Base-by-base conservation (phyloP, 1,140 invertebrate genomes). In the Octopus sinensis region DNA sequence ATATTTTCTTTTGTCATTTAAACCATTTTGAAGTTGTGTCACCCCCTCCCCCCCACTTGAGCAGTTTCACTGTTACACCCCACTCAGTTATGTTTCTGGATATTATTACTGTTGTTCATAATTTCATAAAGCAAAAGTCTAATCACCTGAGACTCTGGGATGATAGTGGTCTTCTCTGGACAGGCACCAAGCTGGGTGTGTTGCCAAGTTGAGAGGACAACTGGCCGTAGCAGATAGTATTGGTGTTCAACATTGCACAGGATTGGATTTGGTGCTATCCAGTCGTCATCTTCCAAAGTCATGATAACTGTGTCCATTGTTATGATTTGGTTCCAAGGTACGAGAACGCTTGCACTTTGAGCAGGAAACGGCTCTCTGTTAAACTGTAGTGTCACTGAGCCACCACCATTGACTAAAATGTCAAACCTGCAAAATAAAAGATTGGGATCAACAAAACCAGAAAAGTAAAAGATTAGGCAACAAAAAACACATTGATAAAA, bases 331-430 rank as follows among this genome's bases (percentile, higher is more conserved):
- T 99, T 99, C 96, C 97, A 98, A 4, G 96, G 96, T 30, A 98
- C 96, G 88, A 95, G 96, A 5, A 98, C 95, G 80, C 97, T 96
- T 87, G 95, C 94, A n/a, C 93, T 95, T 84, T 96, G 94, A 1
- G 95, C 94, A 78, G 95, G 94, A 90, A 98, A 98, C 0, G 97
- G 97, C 62, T 96, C 95, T 82, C 97, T 93, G 79, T 97, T 96
- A 88, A 99, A 98, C 88, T 97, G 95, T 13, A 99, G 91, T 0
- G 95, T 98, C 0, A 99, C 96, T 0, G 97, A 96, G 0, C 97
- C 97, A 7, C 97, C 97, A 7, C 98, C 97, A 91, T 99, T 99
- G 17, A 99, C 97, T 86, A 99, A 93, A 6, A 99, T 93, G 91
- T 99, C 97, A 91, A 99, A 99, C 94, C 96, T 98, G 89, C 85